Base-by-base conservation (phyloP, 1,140 invertebrate genomes). In the Drosophila elegans region DNA sequence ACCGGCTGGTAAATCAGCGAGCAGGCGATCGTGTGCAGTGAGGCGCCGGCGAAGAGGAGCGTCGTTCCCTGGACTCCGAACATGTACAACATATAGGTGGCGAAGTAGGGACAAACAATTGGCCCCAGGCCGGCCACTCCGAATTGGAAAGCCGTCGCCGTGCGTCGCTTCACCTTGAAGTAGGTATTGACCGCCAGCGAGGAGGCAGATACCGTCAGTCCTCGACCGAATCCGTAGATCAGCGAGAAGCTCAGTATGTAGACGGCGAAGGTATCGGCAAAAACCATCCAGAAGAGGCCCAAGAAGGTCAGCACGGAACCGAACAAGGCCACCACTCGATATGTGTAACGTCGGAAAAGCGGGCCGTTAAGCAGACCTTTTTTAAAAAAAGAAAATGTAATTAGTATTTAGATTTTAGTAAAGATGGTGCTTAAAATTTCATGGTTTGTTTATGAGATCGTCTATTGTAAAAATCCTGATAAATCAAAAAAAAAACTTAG, bases 291-390 rank as follows among this genome's bases (percentile, higher is more conserved):
- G 74, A 95, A 85, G n/a, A 95, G 80, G 11, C 95, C 93, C 66
- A 93, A 60, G 61, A 94, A 93, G 16, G 93, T 93, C n/a, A 95
- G 77, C 6, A 94, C 76, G 4, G 94, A 93, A 36, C 94, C 94
- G 4, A 93, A 85, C 3, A 95, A 74, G 0, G 94, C 94, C 3
- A 95, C 94, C 92, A 94, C 94, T 25, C 95, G 93, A 72, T 94
- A 95, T 6, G 94, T 94, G 64, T 94, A 95, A 29, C 92, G 94
- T 61, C 94, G 94, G 76, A 95, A 95, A 0, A 95, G 74, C 12
- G 95, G 95, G 3, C 95, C 95, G 91, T 95, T 95, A 3, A 94
- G 91, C 41, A 96, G 91, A 72, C 95, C 95, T 92, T 94, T 92
- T 74, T n/a, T n/a, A n/a, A 93, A 67, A 29, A 16, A 16, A 48